Evolutionary conservation across 35 echinoderm and acorn worm genomes (phyloP), one percentile per base, ranked within the genome.

Genomic region (Anneissia japonica): DNA sequence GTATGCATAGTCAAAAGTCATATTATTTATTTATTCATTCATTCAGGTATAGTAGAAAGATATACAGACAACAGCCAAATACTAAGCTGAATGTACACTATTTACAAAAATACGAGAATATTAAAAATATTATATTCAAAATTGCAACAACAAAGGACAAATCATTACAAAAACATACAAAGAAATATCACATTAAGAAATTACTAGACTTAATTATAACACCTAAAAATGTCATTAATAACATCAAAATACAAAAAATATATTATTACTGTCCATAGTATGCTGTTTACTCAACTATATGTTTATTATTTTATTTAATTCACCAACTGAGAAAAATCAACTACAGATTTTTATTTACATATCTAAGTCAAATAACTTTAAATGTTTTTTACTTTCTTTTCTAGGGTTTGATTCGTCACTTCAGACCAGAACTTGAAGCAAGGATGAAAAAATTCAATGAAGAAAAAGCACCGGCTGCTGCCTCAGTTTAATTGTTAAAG

Each of bases 401-500:
- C 9, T 88, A 99, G 96, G 96, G 96, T 82, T 74, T 99, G 36
- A 99, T 99, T 81, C 96, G 96, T 33, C 96, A 99, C 36, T 99
- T 88, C 82, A 87, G 96, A 41, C 96, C 96, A 80, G 92, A 94
- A 45, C 73, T 99, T 35, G 96, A 99, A 51, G 74, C 73, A 9
- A 91, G 96, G 34, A 99, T 99, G 96, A 91, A 99, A 64, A 46
- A 91, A 34, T 99, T 84, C 40, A 92, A 99, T 35, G 96, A 91
- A 46, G 23, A 80, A 36, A 82, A 94, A 39, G 85, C 88, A 72
- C 74, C 74, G 23, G 92, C 83, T 6, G 38, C 92, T 6, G 83
- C 94, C 84, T 30, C 77, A 87, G 75, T 3, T 23, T 37, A 26
- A 19, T 38, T 35, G 14, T 72, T 72, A 72, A 16, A 16, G 55